Conservation (phyloP, 1,140 invertebrate species). For the Drosophila azteca region DNA sequence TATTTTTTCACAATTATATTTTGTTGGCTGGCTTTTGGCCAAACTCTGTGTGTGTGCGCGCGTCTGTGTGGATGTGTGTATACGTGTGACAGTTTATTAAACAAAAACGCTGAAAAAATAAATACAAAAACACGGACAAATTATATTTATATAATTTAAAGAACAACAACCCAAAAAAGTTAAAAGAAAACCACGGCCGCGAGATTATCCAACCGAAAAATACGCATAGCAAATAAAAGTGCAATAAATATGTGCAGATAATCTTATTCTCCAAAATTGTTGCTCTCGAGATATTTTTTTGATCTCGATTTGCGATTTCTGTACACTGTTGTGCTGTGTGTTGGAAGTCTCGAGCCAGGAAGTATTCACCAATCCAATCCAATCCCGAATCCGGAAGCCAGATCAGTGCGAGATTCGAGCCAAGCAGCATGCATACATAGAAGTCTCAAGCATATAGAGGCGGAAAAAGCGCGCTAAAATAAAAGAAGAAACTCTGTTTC, state of each 20-base stretch:
- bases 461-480: too few species aligned
- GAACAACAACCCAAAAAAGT: not conserved
- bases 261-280: not conserved
- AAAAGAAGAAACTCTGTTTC: too few species aligned
- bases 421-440: too few species aligned
- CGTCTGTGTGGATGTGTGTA: conserved; percentile 11
- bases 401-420: too few species aligned
- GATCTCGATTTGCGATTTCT: not conserved
- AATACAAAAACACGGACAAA: conserved; percentile 14
- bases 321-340: too few species aligned
- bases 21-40: conserved; percentile 24
- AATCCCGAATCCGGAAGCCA: too few species aligned
- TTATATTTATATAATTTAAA: conserved; percentile 35
- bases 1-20: conserved; percentile 1
- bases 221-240: conserved; percentile 13
- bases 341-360: too few species aligned
- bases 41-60: conserved; percentile 14
- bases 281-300: not conserved
- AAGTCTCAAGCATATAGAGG: too few species aligned
- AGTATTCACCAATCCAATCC: too few species aligned
- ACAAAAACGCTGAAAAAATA: conserved; percentile 20
- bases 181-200: not conserved
- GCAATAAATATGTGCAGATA: conserved; percentile 6
- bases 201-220: conserved; percentile 1
- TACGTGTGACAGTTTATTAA: conserved; percentile 32